These are phyloP conservation scores for Phodopus roborovskii DNA, from an alignment of 2,113 vertebrate genomes.

Conservation along the genomic window DNA sequence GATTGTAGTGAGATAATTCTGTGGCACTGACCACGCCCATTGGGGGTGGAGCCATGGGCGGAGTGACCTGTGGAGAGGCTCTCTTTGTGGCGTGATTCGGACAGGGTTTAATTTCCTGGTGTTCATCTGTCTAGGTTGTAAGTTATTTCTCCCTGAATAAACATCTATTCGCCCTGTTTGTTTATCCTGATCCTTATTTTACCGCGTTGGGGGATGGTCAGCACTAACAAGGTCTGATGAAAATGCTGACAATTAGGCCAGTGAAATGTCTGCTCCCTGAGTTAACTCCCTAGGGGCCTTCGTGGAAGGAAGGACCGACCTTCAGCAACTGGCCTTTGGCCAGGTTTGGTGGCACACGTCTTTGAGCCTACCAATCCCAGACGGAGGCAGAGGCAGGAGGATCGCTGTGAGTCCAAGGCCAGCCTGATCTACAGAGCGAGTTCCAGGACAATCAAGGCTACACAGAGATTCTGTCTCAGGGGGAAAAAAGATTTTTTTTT, in stretches of 20 bases:
- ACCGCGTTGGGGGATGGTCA: too few relatives aligned
- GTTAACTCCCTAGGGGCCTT: not conserved
- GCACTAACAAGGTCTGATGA: not conserved
- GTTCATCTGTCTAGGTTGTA: too few relatives aligned
- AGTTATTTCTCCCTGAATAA: too few relatives aligned
- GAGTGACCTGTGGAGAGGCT: too few relatives aligned
- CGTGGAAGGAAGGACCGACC: not conserved
- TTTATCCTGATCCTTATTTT: too few relatives aligned
- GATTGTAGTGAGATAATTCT: too few relatives aligned
- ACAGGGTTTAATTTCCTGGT: too few relatives aligned
- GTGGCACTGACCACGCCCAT: too few relatives aligned
- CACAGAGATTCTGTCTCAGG: not conserved
- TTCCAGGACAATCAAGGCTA: not conserved
- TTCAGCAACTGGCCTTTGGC: not conserved
- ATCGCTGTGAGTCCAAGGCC: not conserved
- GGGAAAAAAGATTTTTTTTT: not conserved
- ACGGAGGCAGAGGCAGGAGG: not conserved
- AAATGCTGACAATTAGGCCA: not conserved
- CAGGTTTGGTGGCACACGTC: not conserved
- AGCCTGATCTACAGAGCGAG: not conserved
- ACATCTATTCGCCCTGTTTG: too few relatives aligned
- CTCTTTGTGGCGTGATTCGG: too few relatives aligned
- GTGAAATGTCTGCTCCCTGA: not conserved
- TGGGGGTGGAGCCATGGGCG: too few relatives aligned
- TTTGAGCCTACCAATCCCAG: not conserved